Evolutionary conservation across 1,140 invertebrate genomes (phyloP).

Genomic region (Formica selysi): DNA sequence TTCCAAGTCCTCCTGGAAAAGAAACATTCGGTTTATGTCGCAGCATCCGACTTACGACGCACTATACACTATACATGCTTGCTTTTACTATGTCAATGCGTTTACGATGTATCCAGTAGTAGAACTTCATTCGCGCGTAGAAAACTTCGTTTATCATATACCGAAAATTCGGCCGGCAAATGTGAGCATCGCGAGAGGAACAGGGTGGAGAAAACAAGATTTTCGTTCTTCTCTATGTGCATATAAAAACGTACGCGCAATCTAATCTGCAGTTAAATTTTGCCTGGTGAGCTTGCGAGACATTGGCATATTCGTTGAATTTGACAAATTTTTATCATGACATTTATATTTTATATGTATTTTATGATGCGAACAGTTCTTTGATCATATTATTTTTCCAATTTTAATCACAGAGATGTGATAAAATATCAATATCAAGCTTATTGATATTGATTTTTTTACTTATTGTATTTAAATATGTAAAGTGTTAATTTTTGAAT

Average conservation of each 20-base stretch:
- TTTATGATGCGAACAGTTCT: not conserved
- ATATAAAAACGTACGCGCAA: conserved; percentile 32
- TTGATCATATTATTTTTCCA: not conserved
- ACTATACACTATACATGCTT: no score
- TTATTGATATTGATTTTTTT: not conserved
- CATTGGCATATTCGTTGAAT: conserved; percentile 1
- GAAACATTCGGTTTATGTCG: conserved; percentile 16
- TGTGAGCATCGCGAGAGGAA: not conserved
- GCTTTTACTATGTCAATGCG: not conserved
- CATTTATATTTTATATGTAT: not conserved
- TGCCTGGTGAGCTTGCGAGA: no score
- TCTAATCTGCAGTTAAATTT: conserved; percentile 21
- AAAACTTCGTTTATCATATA: conserved; percentile 19
- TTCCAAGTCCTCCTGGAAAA: conserved; percentile 79
- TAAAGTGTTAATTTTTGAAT: not conserved
- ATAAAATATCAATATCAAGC: not conserved
- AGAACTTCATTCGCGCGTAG: not conserved
- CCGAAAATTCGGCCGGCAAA: conserved; percentile 24
- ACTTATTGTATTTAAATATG: not conserved
- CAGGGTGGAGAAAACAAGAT: conserved; percentile 27
- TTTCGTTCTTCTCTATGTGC: not conserved
- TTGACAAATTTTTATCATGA: not conserved
- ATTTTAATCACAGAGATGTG: not conserved
- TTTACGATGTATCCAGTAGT: not conserved
- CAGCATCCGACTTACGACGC: conserved; percentile 45